These are phyloP conservation scores for Atta cephalotes DNA, from an alignment of 1,140 invertebrate genomes.

Conservation along the genomic window DNA sequence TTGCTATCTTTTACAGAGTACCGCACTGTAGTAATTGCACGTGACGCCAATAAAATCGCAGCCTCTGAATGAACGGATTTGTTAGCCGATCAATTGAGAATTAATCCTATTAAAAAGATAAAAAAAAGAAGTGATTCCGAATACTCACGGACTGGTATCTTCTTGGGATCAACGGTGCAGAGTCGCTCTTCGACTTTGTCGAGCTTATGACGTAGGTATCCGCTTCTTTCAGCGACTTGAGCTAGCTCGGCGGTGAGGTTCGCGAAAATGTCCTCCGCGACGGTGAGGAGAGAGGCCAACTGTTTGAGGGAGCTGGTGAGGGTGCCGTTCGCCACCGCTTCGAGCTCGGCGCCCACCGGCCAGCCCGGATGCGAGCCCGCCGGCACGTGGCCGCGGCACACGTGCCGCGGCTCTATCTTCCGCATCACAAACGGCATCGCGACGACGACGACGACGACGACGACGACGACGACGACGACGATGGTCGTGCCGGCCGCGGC, in stretches of 20 bases:
- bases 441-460: no score
- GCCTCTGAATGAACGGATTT: not conserved
- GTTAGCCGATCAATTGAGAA: not conserved
- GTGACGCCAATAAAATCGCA: conserved; percentile 14
- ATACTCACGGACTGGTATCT: conserved; percentile 88
- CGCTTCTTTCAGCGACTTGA: conserved; percentile 85
- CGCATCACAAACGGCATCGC: conserved; percentile 85
- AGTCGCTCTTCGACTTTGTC: conserved; percentile 83
- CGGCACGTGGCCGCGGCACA: conserved; percentile 85
- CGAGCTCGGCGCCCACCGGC: conserved; percentile 85
- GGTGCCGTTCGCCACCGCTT: conserved; percentile 86
- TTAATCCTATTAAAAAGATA: not conserved
- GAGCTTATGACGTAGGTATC: conserved; percentile 84
- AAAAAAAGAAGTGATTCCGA: not conserved
- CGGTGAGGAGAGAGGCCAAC: conserved; percentile 86
- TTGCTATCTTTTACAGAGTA: not conserved
- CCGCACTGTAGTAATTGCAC: not conserved
- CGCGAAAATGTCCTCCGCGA: conserved; percentile 87
- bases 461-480: not conserved
- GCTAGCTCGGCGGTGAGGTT: conserved; percentile 86
- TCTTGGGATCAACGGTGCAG: conserved; percentile 86
- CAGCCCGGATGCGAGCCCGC: conserved; percentile 79
- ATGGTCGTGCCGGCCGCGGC: conserved; percentile 7
- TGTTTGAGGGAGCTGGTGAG: conserved; percentile 86
- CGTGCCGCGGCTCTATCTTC: conserved; percentile 83